Evolutionary conservation across 2,113 vertebrate genomes (phyloP).

Genomic region (Cyphomyrus discorhynchus): DNA sequence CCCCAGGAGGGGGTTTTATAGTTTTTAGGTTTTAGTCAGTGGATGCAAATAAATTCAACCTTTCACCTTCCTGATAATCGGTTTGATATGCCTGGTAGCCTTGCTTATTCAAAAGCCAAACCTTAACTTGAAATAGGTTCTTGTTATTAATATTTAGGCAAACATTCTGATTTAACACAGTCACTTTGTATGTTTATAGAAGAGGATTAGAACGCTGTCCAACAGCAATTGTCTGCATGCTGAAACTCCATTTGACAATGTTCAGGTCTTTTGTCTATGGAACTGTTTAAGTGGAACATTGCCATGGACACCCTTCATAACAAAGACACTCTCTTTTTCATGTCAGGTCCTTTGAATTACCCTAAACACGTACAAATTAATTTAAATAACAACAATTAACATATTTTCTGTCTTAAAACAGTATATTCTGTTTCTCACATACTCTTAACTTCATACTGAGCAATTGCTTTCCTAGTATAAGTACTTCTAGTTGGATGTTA

Average conservation of each 20-base stretch:
- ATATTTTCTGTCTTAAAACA: neutral
- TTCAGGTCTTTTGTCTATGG: neutral
- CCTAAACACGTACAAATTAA: neutral
- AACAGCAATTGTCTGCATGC: neutral
- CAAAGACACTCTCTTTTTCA: neutral
- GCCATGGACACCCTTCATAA: neutral
- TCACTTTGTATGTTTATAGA: slow-evolving; percentile 6
- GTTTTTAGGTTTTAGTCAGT: neutral
- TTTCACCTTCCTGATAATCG: neutral
- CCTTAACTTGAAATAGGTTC: neutral
- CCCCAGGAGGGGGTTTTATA: neutral
- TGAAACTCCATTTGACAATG: neutral
- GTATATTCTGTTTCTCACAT: too few relatives aligned
- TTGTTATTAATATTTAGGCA: neutral
- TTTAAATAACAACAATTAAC: neutral
- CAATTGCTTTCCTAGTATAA: neutral
- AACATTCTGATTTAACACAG: neutral
- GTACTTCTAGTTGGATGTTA: too few relatives aligned
- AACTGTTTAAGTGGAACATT: neutral
- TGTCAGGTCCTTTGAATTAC: neutral
- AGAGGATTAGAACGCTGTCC: neutral
- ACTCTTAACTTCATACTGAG: neutral
- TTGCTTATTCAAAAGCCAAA: neutral
- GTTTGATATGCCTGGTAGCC: neutral
- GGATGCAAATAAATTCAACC: neutral